A percentile compares a stretch with the other conserved stretches of the same genome.
phyloP scores from a whole-genome alignment of 1,140 invertebrate species.

The Magallana angulata region DNA sequence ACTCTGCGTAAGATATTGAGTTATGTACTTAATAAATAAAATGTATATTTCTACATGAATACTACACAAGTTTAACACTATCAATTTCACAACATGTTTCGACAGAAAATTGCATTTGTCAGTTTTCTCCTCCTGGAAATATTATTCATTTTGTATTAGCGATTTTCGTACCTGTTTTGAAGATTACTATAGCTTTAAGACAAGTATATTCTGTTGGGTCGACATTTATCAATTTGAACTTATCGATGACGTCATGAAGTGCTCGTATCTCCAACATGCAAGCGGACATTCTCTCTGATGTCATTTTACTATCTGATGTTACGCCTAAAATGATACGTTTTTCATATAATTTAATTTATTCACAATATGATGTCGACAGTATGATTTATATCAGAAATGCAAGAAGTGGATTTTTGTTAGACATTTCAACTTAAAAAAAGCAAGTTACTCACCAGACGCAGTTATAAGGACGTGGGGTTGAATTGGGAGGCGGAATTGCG shows the following conservation, averaged over 20 bases:
- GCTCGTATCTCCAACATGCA: slow-evolving; percentile 85
- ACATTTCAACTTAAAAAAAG: too few species aligned
- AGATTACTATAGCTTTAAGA: slow-evolving; percentile 91
- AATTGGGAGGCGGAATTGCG: slow-evolving; percentile 90
- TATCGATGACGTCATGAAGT: slow-evolving; percentile 88
- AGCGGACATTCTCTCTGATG: slow-evolving; percentile 73
- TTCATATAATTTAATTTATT: too few species aligned
- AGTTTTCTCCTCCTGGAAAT: too few species aligned
- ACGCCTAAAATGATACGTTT: slow-evolving; percentile 65
- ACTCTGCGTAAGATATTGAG: not conserved
- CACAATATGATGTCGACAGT: too few species aligned
- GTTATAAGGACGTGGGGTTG: slow-evolving; percentile 85
- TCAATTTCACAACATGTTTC: too few species aligned
- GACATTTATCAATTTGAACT: slow-evolving; percentile 87
- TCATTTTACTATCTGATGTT: slow-evolving; percentile 74
- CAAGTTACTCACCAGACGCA: slow-evolving; percentile 73
- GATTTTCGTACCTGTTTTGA: slow-evolving; percentile 84
- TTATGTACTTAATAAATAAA: too few species aligned
- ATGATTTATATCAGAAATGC: too few species aligned
- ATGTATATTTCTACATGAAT: too few species aligned
- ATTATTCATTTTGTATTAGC: not conserved
- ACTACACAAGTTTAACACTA: too few species aligned
- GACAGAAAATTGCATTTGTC: too few species aligned
- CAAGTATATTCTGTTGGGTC: slow-evolving; percentile 93
- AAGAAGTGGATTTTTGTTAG: too few species aligned